Evolutionary conservation across 2,888 invertebrate species (phyloP).

Genomic region (Ischnura elegans): DNA sequence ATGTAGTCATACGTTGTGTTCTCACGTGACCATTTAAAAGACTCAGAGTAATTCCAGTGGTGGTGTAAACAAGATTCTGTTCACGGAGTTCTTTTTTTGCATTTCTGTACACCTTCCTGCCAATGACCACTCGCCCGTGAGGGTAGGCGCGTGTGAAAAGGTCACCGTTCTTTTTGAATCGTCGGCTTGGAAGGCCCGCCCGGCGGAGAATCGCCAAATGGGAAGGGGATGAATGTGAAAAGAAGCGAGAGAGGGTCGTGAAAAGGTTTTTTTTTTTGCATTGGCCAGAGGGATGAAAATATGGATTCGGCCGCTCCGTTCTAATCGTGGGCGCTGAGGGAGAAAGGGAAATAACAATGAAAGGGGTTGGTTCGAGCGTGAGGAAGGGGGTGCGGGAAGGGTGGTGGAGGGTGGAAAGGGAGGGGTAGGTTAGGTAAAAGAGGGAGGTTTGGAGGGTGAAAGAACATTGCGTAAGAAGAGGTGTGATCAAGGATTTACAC

Average conservation of each 20-base stretch:
- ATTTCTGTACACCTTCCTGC: neutral
- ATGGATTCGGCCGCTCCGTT: too few relatives aligned
- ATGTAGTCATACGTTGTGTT: too few relatives aligned
- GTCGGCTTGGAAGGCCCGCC: neutral
- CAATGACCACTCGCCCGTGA: neutral
- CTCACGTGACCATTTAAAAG: too few relatives aligned
- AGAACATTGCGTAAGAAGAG: too few relatives aligned
- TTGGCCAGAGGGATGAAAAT: too few relatives aligned
- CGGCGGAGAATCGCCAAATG: neutral
- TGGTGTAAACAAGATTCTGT: too few relatives aligned
- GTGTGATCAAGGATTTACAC: too few relatives aligned
- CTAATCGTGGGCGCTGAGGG: too few relatives aligned
- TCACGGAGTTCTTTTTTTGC: too few relatives aligned
- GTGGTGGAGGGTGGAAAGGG: neutral
- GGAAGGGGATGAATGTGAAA: neutral
- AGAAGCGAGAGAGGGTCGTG: neutral
- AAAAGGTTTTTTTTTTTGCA: neutral
- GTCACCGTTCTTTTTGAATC: neutral
- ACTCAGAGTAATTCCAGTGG: too few relatives aligned
- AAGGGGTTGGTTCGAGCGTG: neutral
- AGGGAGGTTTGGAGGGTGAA: neutral
- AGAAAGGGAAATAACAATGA: constrained; percentile 17
- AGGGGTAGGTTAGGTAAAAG: neutral
- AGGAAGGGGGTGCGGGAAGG: neutral
- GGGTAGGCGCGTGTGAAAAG: neutral